Evolutionary conservation across 2,113 vertebrate species (phyloP), one percentile per base, ranked within the genome.

Genomic region (Odocoileus virginianus): DNA sequence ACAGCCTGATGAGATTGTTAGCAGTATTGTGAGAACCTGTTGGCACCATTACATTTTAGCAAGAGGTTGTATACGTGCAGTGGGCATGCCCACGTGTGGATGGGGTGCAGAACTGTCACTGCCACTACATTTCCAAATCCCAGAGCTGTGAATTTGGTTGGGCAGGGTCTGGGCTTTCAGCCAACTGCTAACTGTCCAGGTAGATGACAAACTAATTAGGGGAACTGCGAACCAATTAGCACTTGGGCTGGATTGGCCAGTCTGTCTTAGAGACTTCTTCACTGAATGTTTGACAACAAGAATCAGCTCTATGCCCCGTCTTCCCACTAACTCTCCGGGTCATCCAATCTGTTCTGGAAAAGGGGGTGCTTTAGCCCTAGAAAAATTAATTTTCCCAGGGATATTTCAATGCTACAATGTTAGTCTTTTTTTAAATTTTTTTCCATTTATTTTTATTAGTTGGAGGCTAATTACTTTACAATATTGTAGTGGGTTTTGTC

Each of bases 1-100:
- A 97, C 95, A 96, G 97, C 98, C 96, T 99, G 98, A 99, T 98
- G 98, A 99, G 98, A 97, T 98, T 98, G 98, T 98, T 98, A 98
- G 98, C 98, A 96, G 97, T 97, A 60, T 50, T 61, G 97, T 98
- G 98, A 98, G 98, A 98, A 98, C 89, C 93, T 98, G 98, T 84
- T 94, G 95, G 84, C 67, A 84, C 92, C 85, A 40, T 96, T 98
- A 95, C 93, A 90, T 97, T 95, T 97, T 94, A 91, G 94, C 96
- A 93, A 89, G 98, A 98, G 98, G 91, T 97, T 98, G 98, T 98
- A 93, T 95, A 93, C n/a, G 28, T 57, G 95, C 2, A 76, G 16
- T 12, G 79, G 79, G 83, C 79, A 84, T 88, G 96, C 97, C 97
- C 98, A 97, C 84, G 19, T 97, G 96, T 94, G 97, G 97, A 88